Percentiles rank a stretch among this genome's conserved stretches.
Evolutionary conservation across 2,797 vertebrate genomes (phyloP).

Genomic region (Alosa sapidissima): DNA sequence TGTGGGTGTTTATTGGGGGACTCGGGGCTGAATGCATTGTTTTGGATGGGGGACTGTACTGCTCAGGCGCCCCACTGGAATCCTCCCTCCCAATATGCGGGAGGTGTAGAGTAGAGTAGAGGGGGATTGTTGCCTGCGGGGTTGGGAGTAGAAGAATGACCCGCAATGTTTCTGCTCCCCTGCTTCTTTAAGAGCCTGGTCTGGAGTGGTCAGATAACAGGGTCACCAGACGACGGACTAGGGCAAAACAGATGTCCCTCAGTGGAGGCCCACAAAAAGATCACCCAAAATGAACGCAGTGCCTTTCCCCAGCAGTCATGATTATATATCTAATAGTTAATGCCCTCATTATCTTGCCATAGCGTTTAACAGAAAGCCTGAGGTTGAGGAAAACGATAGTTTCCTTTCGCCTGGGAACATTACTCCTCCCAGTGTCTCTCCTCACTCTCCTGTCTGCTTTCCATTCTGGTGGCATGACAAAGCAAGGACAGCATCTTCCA

Average conservation of each 20-base stretch:
- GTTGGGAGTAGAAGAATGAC: slow-evolving; percentile 63
- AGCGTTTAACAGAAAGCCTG: background rate
- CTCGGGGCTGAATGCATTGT: background rate
- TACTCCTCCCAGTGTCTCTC: background rate
- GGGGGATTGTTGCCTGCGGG: slow-evolving; percentile 60
- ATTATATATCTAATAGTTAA: background rate
- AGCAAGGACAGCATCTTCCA: slow-evolving; percentile 33
- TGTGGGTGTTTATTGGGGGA: background rate
- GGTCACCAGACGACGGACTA: slow-evolving; percentile 62
- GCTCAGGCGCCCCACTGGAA: background rate
- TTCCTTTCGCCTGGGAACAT: background rate
- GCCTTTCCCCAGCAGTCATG: background rate
- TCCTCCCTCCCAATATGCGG: slow-evolving; percentile 34
- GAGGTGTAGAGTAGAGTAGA: slow-evolving; percentile 60
- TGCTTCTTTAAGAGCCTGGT: slow-evolving; percentile 62
- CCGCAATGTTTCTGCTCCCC: slow-evolving; percentile 68
- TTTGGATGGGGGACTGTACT: background rate
- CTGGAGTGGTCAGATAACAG: slow-evolving; percentile 70
- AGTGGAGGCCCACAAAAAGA: background rate
- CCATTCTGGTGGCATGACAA: slow-evolving; percentile 1
- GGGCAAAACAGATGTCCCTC: slow-evolving; percentile 48
- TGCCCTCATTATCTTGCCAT: slow-evolving; percentile 1
- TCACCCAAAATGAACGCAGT: background rate
- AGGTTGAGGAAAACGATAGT: background rate
- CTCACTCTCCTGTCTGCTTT: background rate